A percentile compares a stretch with the other conserved stretches of the same genome.
Evolutionary conservation across 2,797 vertebrate species (phyloP).

Genomic region (Mallotus villosus): DNA sequence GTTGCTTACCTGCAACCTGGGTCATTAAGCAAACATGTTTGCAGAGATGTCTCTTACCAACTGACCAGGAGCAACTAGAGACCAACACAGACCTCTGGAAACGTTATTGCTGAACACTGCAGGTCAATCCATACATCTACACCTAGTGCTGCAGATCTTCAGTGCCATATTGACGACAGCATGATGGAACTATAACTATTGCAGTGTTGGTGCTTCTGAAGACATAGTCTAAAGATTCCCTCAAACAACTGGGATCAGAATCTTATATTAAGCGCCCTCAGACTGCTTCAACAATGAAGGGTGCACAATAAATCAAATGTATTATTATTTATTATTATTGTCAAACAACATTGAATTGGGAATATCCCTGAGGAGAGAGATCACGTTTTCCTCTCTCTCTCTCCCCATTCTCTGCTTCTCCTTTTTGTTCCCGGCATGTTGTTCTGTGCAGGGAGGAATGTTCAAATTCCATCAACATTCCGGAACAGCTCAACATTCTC

Average conservation of each 20-base stretch:
- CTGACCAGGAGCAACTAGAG: background rate
- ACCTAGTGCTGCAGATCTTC: too few relatives aligned
- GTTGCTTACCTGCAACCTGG: constrained; percentile 1
- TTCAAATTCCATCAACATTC: constrained; percentile 67
- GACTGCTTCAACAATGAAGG: too few relatives aligned
- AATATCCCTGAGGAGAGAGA: background rate
- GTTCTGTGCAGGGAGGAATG: constrained; percentile 40
- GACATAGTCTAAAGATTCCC: background rate
- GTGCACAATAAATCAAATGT: too few relatives aligned
- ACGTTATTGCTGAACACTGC: too few relatives aligned
- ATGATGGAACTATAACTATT: too few relatives aligned
- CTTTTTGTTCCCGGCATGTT: constrained; percentile 17
- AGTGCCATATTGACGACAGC: too few relatives aligned
- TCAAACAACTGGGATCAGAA: background rate
- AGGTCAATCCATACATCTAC: too few relatives aligned
- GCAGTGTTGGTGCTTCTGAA: background rate
- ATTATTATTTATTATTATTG: background rate
- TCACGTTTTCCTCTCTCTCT: background rate
- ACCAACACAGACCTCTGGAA: background rate
- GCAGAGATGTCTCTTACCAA: background rate
- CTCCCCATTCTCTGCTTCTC: background rate
- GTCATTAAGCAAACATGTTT: constrained; percentile 17
- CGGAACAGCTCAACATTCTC: constrained; percentile 70
- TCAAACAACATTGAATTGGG: background rate
- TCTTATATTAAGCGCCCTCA: background rate